Percentiles rank a stretch among this genome's conserved stretches.
Conservation (phyloP, 2,888 invertebrate species). For the Tachystola acroxantha region DNA sequence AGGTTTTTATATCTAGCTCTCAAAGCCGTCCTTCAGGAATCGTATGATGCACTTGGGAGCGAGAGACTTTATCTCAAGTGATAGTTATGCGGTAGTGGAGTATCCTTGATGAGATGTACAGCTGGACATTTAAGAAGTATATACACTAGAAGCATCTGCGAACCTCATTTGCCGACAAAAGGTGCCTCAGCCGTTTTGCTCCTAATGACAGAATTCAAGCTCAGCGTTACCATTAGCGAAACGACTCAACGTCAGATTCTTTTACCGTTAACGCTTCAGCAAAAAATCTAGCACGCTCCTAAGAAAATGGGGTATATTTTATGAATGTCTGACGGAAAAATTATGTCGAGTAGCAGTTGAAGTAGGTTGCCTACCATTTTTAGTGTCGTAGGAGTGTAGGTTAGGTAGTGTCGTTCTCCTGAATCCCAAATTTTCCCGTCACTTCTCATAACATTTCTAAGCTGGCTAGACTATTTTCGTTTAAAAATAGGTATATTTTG, state of each 20-base stretch:
- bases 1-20: no score
- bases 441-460: no score
- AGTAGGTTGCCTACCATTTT: neutral
- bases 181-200: slow-evolving; percentile 35
- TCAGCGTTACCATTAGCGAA: slow-evolving; percentile 38
- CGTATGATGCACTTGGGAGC: no score
- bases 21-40: no score
- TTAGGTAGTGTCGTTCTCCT: neutral
- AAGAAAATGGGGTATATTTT: neutral
- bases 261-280: neutral
- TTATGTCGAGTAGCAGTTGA: neutral
- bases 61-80: no score
- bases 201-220: slow-evolving; percentile 43
- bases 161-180: slow-evolving; percentile 33
- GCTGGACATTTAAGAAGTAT: no score
- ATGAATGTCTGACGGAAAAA: neutral
- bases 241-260: slow-evolving; percentile 12
- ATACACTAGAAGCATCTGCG: no score
- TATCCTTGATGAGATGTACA: no score
- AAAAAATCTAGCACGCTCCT: neutral
- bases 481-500: no score
- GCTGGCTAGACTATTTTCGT: no score
- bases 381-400: neutral
- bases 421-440: neutral
- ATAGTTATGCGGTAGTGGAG: no score